Evolutionary conservation across 2,797 vertebrate genomes (phyloP), one percentile per base, ranked within the genome.

Genomic region (Fundulus diaphanus): DNA sequence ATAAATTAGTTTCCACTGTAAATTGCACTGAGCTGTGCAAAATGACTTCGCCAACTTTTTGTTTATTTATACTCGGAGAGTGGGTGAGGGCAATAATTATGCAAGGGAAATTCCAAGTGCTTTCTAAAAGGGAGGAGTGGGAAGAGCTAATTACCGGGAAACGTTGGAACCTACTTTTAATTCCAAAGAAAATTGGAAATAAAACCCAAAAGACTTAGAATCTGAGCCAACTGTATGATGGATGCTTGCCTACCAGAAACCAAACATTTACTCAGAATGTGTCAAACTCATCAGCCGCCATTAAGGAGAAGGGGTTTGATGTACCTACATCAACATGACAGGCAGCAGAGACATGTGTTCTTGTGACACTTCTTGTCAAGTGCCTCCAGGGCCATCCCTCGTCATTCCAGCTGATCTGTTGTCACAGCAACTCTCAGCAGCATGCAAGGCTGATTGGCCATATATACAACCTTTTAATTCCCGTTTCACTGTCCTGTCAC

Each of bases 1-100:
- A 90, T 90, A 88, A 90, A 92, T 88, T 82, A 87, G 82, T 87
- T 86, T 82, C 79, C 76, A 76, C 63, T 79, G 77, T 90, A 90
- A 89, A 85, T 88, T 89, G 86, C 82, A 86, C 79, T 84, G 86
- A 90, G 87, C 82, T 89, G 85, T 88, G 86, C 85, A 90, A 88
- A 91, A 90, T 65, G 72, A 87, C 85, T 84, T 70, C 52, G 78
- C 76, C 27, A 18, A 82, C 82, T 80, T 87, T 82, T 83, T 85
- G 84, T 85, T 89, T 85, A 90, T 90, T 90, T 88, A 88, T 84
- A 83, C 85, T 81, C 77, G 54, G 78, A 3, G 7, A 78, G 77
- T 5, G n/a, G 68, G 79, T 76, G 75, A 82, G 84, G 82, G 71
- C 82, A 84, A 73, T 78, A 83, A 77, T 84, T 59, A 82, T 78